phyloP scores from a whole-genome alignment of 2,797 vertebrate genomes.

The Serranus cabrilla region DNA sequence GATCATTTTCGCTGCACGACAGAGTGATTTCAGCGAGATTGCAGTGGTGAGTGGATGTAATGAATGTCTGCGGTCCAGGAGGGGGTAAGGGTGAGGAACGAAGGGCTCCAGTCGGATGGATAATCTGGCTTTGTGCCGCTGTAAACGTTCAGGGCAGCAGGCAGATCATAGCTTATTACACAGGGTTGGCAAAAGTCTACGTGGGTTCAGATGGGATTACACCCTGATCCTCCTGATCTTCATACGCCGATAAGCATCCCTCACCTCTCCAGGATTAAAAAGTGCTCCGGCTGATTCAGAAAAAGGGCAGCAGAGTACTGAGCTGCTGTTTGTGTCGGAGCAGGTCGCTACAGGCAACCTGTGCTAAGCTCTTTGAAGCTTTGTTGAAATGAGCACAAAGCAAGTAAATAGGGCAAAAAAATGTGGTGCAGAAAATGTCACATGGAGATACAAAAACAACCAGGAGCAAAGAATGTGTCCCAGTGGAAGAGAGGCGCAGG shows the following conservation, averaged over 20 bases:
- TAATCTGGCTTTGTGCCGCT: conserved; percentile 62
- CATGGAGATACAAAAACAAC: conserved; percentile 34
- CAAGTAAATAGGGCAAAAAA: conserved; percentile 49
- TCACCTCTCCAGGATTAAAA: conserved; percentile 73
- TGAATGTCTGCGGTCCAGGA: conserved; percentile 22
- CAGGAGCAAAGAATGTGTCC: conserved; percentile 24
- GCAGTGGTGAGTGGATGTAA: conserved; percentile 38
- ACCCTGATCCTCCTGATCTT: conserved; percentile 79
- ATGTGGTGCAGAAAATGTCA: conserved; percentile 39
- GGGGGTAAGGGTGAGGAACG: conserved; percentile 18
- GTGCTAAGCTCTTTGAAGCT: conserved; percentile 59
- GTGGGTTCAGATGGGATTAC: conserved; percentile 80
- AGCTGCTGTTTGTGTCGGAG: conserved; percentile 48
- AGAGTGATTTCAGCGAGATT: conserved; percentile 24
- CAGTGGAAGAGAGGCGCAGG: too few relatives aligned
- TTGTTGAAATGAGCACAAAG: conserved; percentile 60
- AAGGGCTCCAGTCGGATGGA: conserved; percentile 14
- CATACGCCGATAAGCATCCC: conserved; percentile 75
- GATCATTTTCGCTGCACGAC: conserved; percentile 21
- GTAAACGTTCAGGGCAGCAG: conserved; percentile 61
- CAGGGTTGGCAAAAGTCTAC: conserved; percentile 71
- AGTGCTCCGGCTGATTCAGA: conserved; percentile 59
- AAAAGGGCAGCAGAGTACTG: conserved; percentile 34
- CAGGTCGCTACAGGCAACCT: conserved; percentile 60
- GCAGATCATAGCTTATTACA: conserved; percentile 67